phyloP scores from a whole-genome alignment of 2,888 invertebrate genomes.

The Oscheius sp. region DNA sequence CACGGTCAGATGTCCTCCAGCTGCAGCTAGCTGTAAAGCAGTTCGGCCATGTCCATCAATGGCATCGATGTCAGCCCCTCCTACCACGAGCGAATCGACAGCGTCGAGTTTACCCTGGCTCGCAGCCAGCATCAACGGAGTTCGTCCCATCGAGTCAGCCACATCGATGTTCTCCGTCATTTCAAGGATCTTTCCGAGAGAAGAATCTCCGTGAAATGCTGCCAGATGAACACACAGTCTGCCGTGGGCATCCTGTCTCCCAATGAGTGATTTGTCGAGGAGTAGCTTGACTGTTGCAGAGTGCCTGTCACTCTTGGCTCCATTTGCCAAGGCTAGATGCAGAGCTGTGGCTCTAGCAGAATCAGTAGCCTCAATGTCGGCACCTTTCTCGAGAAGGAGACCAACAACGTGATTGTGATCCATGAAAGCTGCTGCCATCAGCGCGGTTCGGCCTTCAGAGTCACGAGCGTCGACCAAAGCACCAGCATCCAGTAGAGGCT shows the following conservation, averaged over 20 bases:
- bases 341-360: conserved; percentile 59
- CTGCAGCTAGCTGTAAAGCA: conserved; percentile 59
- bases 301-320: conserved; percentile 50
- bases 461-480: conserved; percentile 56
- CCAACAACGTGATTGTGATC: conserved; percentile 55
- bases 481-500: conserved; percentile 49
- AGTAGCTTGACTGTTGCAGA: conserved; percentile 47
- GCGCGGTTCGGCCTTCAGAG: conserved; percentile 53
- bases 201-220: conserved; percentile 79
- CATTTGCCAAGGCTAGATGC: conserved; percentile 58
- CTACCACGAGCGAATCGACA: conserved; percentile 46
- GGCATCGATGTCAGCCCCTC: conserved; percentile 53
- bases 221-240: conserved; percentile 65
- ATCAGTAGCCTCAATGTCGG: conserved; percentile 45
- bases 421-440: conserved; percentile 64
- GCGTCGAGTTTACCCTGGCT: conserved; percentile 58
- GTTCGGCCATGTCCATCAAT: conserved; percentile 61
- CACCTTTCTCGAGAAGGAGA: conserved; percentile 53
- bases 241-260: conserved; percentile 46
- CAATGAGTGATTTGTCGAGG: conserved; percentile 16
- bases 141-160: conserved; percentile 53
- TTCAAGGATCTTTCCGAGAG: conserved; percentile 46
- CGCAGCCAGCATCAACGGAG: conserved; percentile 61
- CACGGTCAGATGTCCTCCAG: conserved; percentile 52
- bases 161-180: conserved; percentile 38